A percentile compares a stretch with the other conserved stretches of the same genome.
Evolutionary conservation across 2,888 invertebrate genomes (phyloP).

Genomic region (Calameuta idolon): DNA sequence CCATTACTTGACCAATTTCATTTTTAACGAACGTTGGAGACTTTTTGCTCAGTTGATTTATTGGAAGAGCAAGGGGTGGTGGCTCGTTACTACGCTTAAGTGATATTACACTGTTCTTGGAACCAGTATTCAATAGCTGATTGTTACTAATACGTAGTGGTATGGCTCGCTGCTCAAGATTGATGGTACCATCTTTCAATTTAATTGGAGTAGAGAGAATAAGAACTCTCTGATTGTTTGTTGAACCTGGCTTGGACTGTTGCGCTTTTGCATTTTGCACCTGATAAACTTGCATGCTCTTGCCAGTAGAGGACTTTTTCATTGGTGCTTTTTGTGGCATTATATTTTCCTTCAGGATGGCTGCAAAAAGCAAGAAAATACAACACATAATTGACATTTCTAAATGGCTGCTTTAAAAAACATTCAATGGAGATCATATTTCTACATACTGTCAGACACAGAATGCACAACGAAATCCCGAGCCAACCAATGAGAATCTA

Average conservation of each 20-base stretch:
- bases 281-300: slow-evolving; percentile 15
- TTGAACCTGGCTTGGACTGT: slow-evolving; percentile 4
- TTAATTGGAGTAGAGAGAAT: slow-evolving; percentile 21
- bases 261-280: slow-evolving; percentile 1
- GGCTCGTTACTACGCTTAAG: slow-evolving; percentile 19
- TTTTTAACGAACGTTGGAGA: slow-evolving; percentile 21
- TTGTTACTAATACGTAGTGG: slow-evolving; percentile 18
- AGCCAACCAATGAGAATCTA: not conserved
- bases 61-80: slow-evolving; percentile 18
- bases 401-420: not conserved
- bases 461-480: not conserved
- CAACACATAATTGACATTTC: not conserved
- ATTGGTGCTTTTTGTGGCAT: slow-evolving; percentile 19
- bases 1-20: slow-evolving; percentile 23
- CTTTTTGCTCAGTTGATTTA: slow-evolving; percentile 17
- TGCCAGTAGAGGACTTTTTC: not conserved
- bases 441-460: not conserved
- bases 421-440: not conserved
- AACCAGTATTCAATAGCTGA: slow-evolving; percentile 13
- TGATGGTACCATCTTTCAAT: slow-evolving; percentile 19
- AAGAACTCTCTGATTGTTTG: slow-evolving; percentile 17
- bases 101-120: slow-evolving; percentile 16
- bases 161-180: slow-evolving; percentile 20
- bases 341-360: not conserved
- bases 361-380: not conserved